Evolutionary conservation across 1,140 invertebrate genomes (phyloP).

Genomic region (Chionoecetes opilio): DNA sequence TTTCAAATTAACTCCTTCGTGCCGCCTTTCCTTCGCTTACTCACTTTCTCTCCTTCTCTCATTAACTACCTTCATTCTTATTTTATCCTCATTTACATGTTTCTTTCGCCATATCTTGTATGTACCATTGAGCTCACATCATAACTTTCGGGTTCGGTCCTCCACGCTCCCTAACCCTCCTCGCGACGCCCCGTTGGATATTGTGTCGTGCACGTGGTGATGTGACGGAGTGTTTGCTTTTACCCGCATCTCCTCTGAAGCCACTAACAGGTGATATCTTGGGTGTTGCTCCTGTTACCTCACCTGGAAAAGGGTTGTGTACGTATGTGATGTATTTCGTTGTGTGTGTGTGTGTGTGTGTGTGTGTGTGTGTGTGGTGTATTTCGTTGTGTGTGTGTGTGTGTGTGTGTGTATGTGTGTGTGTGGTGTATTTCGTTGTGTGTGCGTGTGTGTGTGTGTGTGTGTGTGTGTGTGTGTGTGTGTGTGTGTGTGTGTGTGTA

Average conservation of each 20-base stretch:
- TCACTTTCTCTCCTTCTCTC: not conserved
- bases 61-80: not conserved
- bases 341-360: constrained; percentile 25
- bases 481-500: not conserved
- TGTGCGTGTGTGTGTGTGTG: not conserved
- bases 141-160: not conserved
- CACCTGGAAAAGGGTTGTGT: not conserved
- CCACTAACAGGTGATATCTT: not conserved
- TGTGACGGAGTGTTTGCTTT: not conserved
- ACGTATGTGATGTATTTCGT: not conserved
- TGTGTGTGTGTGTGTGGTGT: constrained; percentile 27
- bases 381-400: not conserved
- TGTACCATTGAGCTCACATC: not conserved
- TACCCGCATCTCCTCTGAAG: not conserved
- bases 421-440: not conserved
- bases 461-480: not conserved
- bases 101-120: not conserved
- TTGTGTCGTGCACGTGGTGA: not conserved
- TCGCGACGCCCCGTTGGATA: not conserved
- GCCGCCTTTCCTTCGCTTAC: not conserved
- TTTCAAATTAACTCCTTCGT: not conserved
- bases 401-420: not conserved
- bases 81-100: not conserved
- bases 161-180: not conserved
- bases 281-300: not conserved